Evolutionary conservation across 2,888 invertebrate species (phyloP).

Genomic region (Hypomecis punctinalis): DNA sequence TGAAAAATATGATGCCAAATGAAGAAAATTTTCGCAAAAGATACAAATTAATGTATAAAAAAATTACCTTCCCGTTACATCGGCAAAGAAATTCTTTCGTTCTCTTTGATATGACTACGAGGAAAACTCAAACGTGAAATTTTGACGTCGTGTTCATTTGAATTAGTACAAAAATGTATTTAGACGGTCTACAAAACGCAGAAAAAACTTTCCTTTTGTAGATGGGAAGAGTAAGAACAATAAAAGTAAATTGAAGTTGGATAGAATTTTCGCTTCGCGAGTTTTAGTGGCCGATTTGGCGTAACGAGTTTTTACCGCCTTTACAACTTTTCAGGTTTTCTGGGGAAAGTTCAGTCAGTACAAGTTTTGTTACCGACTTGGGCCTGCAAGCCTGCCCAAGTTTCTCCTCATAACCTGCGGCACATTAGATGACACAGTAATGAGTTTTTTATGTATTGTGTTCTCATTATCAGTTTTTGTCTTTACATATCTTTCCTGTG

Average conservation of each 20-base stretch:
- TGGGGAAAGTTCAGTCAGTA: conserved; percentile 61
- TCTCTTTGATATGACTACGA: conserved; percentile 65
- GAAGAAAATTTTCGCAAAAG: conserved; percentile 7
- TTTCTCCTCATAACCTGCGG: conserved; percentile 34
- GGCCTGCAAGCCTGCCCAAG: conserved; percentile 53
- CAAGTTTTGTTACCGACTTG: conserved; percentile 58
- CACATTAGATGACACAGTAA: conserved; percentile 20
- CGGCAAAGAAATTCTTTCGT: conserved; percentile 29
- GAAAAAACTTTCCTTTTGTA: conserved; percentile 66
- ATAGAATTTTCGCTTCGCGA: conserved; percentile 84
- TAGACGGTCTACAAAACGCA: conserved; percentile 62
- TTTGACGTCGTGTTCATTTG: conserved; percentile 66
- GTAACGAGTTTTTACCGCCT: conserved; percentile 83
- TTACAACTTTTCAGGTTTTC: conserved; percentile 76
- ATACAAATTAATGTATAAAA: conserved; percentile 21
- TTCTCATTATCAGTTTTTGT: too few relatives aligned
- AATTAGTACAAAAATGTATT: conserved; percentile 74
- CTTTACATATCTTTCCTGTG: too few relatives aligned
- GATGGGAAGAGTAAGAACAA: conserved; percentile 79
- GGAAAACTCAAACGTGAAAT: conserved; percentile 63
- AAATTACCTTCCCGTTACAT: conserved; percentile 25
- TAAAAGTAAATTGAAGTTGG: conserved; percentile 84
- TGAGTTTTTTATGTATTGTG: too few relatives aligned
- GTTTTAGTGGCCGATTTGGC: conserved; percentile 83
- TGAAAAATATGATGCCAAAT: conserved; percentile 5